Percentiles rank a stretch among this genome's conserved stretches.
Evolutionary conservation across 2,113 vertebrate genomes (phyloP).

Genomic region (Lates calcarifer): DNA sequence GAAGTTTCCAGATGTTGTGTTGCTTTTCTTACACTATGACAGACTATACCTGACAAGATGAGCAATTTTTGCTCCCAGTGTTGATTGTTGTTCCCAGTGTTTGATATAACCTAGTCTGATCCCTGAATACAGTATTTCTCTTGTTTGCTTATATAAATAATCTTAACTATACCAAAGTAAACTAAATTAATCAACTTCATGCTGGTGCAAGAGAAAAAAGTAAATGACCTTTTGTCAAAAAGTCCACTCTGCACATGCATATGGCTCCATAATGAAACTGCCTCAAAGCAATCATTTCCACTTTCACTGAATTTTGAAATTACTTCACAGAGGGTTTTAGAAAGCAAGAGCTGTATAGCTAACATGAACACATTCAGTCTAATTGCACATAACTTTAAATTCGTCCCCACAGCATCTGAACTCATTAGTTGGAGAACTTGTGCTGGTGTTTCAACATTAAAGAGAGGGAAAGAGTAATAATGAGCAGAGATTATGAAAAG

Average conservation of each 20-base stretch:
- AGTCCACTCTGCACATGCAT: not conserved
- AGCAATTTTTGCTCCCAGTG: not conserved
- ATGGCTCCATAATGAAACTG: not conserved
- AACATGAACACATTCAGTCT: slow-evolving; percentile 6
- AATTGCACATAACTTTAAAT: slow-evolving; percentile 36
- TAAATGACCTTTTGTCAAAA: not conserved
- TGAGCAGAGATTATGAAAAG: slow-evolving; percentile 44
- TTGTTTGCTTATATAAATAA: not conserved
- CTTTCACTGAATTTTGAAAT: not conserved
- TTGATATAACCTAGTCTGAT: not conserved
- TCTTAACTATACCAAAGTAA: not conserved
- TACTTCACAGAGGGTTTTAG: not conserved
- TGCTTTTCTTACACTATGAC: not conserved
- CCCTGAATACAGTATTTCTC: not conserved
- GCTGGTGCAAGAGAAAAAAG: slow-evolving; percentile 7
- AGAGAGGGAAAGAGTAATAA: slow-evolving; percentile 27
- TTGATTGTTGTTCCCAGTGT: not conserved
- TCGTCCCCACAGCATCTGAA: slow-evolving; percentile 20
- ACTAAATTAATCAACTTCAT: not conserved
- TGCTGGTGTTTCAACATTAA: slow-evolving; percentile 5
- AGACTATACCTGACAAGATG: not conserved
- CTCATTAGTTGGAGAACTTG: slow-evolving; percentile 36
- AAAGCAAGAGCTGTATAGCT: not conserved
- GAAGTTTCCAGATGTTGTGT: not conserved
- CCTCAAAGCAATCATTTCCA: not conserved